Evolutionary conservation across 2,888 invertebrate genomes (phyloP), one percentile per base, ranked within the genome.

Genomic region (Cepaea hortensis): DNA sequence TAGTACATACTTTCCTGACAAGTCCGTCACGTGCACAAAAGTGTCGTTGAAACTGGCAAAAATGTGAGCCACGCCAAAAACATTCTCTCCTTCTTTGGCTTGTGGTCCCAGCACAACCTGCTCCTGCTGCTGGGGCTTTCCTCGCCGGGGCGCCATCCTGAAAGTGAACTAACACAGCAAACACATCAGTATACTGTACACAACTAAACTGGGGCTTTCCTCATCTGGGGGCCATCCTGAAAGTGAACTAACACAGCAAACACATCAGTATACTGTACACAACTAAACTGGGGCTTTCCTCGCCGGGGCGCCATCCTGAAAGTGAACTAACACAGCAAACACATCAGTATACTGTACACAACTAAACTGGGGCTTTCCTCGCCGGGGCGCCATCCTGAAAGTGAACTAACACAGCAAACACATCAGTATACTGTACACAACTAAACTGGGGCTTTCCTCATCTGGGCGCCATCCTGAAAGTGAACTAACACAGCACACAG

Each of bases 11-110:
- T 96, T 97, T 91, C 99, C 99, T 87, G 99, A 99, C 93, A 99
- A 96, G 95, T 99, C 99, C 23, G 99, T 99, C 89, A 99, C 98
- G 96, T 99, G 99, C 81, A 99, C 99, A 95, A 99, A 99, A 85
- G 99, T 99, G 95, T 99, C 99, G 94, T 99, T 99, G 96, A 99
- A 99, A 92, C 98, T 99, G 91, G 99, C 99, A 94, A 98, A 99
- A 94, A 99, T 99, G 95, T 99, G 99, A 89, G 99, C 99, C 46
- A 99, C 99, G 87, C 99, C 99, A 94, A 99, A 99, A 87, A 99
- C 98, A 92, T 97, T 97, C 96, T 99, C 99, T 90, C 99, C 99
- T 94, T 98, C 98, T 91, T 98, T 97, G 81, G 98, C 98, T 95
- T 98, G 98, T 84, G 98, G 98, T 90, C 98, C 98, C 89, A 99